These are phyloP conservation scores for Rostratula benghalensis DNA, from an alignment of 2,113 vertebrate species.

Conservation along the genomic window DNA sequence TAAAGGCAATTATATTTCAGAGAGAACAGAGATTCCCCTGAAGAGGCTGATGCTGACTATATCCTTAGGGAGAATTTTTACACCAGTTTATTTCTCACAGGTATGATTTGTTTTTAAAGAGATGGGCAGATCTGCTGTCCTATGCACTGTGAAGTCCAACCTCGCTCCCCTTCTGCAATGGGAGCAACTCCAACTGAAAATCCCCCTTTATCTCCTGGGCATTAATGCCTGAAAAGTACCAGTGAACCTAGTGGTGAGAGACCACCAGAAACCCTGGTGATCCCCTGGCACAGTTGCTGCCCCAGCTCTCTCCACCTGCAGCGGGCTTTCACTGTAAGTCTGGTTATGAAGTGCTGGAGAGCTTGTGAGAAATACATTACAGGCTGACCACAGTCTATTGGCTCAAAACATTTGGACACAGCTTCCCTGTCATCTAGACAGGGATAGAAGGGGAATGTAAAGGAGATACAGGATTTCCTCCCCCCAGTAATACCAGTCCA, in stretches of 20 bases:
- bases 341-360: neutral
- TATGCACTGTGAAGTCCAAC: neutral
- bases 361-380: neutral
- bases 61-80: neutral
- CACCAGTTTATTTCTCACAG: neutral
- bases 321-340: neutral
- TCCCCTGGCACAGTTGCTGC: neutral
- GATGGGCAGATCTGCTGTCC: neutral
- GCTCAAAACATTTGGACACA: neutral
- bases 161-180: neutral
- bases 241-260: neutral
- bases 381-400: neutral
- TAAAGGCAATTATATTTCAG: neutral
- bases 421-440: neutral
- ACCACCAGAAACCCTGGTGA: neutral
- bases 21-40: neutral
- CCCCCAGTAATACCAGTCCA: neutral
- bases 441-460: neutral
- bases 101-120: conserved; percentile 14
- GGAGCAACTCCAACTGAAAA: neutral
- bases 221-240: neutral
- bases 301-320: neutral
- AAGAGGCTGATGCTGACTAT: neutral
- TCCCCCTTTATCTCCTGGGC: neutral
- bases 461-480: neutral